Evolutionary conservation across 1,140 invertebrate genomes (phyloP).

Genomic region (Dreissena rostriformis): DNA sequence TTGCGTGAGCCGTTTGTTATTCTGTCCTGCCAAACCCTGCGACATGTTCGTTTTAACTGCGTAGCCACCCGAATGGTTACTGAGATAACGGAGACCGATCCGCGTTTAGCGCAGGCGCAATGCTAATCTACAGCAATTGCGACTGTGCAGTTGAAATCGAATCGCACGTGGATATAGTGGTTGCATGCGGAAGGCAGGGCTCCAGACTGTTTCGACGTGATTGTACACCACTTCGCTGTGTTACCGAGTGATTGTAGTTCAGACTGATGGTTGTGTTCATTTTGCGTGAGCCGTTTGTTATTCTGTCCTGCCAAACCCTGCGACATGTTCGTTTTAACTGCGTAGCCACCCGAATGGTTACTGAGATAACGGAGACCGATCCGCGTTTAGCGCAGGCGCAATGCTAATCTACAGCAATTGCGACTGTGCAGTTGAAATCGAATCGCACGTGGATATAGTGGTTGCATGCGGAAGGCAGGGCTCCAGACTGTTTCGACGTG

Average conservation of each 20-base stretch:
- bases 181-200: constrained; percentile 28
- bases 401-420: not conserved
- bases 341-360: constrained; percentile 21
- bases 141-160: not conserved
- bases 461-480: constrained; percentile 26
- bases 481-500: constrained; percentile 40
- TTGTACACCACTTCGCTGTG: constrained; percentile 19
- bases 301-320: not conserved
- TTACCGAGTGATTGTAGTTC: constrained; percentile 35
- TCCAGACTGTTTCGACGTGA: constrained; percentile 40
- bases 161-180: not conserved
- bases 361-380: no score
- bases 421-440: not conserved
- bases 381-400: not conserved
- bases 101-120: not conserved
- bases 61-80: constrained; percentile 19
- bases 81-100: no score
- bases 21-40: not conserved
- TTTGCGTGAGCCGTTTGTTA: constrained; percentile 14
- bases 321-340: constrained; percentile 37
- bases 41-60: constrained; percentile 34
- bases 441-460: not conserved
- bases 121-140: not conserved
- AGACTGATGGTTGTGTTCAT: constrained; percentile 49
- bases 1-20: constrained; percentile 12